These are phyloP conservation scores for Apus apus DNA, from an alignment of 2,113 vertebrate genomes.

Conservation along the genomic window DNA sequence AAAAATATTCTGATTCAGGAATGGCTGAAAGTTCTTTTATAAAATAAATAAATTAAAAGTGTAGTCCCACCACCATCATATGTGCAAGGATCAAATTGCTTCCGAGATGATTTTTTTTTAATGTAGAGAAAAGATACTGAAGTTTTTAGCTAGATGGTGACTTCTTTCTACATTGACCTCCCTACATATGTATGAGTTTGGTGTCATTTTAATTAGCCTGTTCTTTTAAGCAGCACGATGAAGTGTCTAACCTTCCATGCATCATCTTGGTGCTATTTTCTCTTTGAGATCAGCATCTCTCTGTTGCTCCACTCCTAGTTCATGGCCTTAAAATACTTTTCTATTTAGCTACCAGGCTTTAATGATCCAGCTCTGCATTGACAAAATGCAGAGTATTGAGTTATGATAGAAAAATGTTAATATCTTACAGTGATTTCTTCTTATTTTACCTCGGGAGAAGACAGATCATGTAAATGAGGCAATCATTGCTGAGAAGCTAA, in stretches of 20 bases:
- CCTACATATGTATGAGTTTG: background rate
- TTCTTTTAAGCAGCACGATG: background rate
- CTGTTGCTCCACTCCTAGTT: background rate
- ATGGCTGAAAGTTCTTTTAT: background rate
- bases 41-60: background rate
- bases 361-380: background rate
- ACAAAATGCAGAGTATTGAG: background rate
- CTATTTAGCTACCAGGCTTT: background rate
- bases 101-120: background rate
- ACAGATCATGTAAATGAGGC: constrained; percentile 4
- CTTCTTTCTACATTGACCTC: background rate
- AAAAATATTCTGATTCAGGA: background rate
- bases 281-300: background rate
- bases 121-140: background rate
- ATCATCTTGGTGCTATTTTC: background rate
- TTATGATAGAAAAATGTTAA: background rate
- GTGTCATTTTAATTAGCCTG: background rate
- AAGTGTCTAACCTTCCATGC: background rate
- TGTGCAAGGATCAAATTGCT: background rate
- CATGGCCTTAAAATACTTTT: background rate
- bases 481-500: background rate
- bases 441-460: background rate
- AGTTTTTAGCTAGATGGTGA: background rate
- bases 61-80: background rate
- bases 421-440: background rate